A percentile compares a stretch with the other conserved stretches of the same genome.
phyloP scores from a whole-genome alignment of 1,140 invertebrate genomes.

The Megalonaias nervosa region DNA sequence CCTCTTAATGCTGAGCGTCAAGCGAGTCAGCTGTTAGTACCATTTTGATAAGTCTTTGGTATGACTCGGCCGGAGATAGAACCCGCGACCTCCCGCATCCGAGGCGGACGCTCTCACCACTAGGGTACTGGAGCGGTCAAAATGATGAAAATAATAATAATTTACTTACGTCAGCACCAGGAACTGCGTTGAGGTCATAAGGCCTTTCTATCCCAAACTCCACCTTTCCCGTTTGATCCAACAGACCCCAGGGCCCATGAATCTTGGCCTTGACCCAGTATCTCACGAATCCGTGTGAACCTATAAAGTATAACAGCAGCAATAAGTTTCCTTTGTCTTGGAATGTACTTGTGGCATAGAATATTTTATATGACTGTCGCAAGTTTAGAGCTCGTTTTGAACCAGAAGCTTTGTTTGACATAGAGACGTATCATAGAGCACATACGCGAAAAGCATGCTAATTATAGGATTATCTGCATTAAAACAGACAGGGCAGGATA shows the following conservation, averaged over 20 bases:
- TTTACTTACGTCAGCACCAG: slow-evolving; percentile 13
- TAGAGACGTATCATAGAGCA: too few relatives aligned
- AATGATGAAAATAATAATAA: neutral
- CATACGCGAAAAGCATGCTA: too few relatives aligned
- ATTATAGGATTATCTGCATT: too few relatives aligned
- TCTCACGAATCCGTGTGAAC: slow-evolving; percentile 21
- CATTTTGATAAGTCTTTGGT: neutral
- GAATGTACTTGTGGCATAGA: neutral
- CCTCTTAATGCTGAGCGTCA: neutral
- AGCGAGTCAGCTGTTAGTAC: neutral
- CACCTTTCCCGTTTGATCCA: slow-evolving; percentile 25
- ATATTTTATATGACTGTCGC: neutral
- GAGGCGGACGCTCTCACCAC: neutral
- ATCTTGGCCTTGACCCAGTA: slow-evolving; percentile 32
- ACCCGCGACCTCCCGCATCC: neutral
- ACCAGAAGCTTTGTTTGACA: neutral
- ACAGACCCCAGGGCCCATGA: slow-evolving; percentile 19
- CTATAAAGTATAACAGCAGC: neutral
- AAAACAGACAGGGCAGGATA: neutral
- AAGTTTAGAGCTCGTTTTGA: neutral
- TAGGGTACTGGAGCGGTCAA: neutral
- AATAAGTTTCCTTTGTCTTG: neutral
- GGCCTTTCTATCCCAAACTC: slow-evolving; percentile 17
- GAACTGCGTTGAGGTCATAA: slow-evolving; percentile 21
- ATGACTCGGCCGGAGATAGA: neutral